Conservation (phyloP, 2,888 invertebrate genomes). For the Saturnia japonica region DNA sequence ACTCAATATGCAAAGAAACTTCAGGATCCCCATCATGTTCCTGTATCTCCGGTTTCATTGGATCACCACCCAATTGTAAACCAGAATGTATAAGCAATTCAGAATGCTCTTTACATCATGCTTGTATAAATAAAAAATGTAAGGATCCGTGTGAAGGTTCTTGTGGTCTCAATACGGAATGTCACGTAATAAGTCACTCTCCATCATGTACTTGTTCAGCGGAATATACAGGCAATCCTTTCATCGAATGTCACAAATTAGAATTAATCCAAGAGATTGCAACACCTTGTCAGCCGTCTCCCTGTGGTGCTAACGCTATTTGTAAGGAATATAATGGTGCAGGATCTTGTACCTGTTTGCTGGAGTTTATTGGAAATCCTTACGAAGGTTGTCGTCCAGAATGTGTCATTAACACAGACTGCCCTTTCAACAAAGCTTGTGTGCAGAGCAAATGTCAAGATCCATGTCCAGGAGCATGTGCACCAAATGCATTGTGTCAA, state of each 20-base stretch:
- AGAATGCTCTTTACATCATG: slow-evolving; percentile 86
- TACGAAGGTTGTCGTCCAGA: slow-evolving; percentile 89
- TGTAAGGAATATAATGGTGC: slow-evolving; percentile 83
- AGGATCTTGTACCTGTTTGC: slow-evolving; percentile 86
- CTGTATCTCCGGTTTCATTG: slow-evolving; percentile 85
- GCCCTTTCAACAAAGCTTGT: slow-evolving; percentile 86
- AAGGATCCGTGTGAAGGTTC: slow-evolving; percentile 87
- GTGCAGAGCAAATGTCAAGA: slow-evolving; percentile 87
- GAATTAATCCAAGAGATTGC: slow-evolving; percentile 63
- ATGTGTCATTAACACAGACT: slow-evolving; percentile 87
- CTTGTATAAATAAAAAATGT: slow-evolving; percentile 90
- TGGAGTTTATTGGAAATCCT: slow-evolving; percentile 88
- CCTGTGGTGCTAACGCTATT: slow-evolving; percentile 85
- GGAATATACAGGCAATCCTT: slow-evolving; percentile 89
- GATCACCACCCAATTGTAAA: slow-evolving; percentile 88
- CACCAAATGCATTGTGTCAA: slow-evolving; percentile 88
- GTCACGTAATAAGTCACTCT: slow-evolving; percentile 88
- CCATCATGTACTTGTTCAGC: slow-evolving; percentile 86
- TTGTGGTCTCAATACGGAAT: slow-evolving; percentile 88
- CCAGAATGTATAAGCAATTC: slow-evolving; percentile 91
- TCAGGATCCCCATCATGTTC: slow-evolving; percentile 88
- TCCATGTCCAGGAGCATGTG: slow-evolving; percentile 90
- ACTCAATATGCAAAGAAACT: slow-evolving; percentile 86
- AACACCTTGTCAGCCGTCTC: slow-evolving; percentile 84
- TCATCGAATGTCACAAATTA: slow-evolving; percentile 82